Base-by-base conservation (phyloP, 2,888 invertebrate species). In the Stenchaetothrips biformis region DNA sequence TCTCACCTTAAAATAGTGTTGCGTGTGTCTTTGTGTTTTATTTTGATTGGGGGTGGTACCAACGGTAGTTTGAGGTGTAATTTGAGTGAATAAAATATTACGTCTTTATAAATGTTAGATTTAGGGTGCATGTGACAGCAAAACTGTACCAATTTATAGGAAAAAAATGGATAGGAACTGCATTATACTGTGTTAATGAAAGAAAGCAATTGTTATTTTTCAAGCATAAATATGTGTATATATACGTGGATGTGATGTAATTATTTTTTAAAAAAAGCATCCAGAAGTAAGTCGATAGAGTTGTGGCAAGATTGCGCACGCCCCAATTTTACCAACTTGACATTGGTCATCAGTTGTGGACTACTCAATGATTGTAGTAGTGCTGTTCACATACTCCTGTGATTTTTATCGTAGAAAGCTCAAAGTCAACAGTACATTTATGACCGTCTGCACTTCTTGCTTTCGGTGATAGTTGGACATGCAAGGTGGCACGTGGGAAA, bases 161-260 rank as follows among this genome's bases (percentile, higher is more conserved):
- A 74, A 25, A 74, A 25, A 74, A 74, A 21, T 37, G 1, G 37
- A 37, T 74, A 74, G 67, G 67, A 74, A 74, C 67, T 21, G 67
- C 67, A 18, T 53, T 18, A 74, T 74, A 25, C 67, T 74, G 67
- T 74, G 67, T 74, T 74, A 74, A 25, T 37, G 2, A 74, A 25
- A n/a, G 25, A 74, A 74, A 74, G 67, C 67, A 74, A 74, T 21
- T 25, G 67, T 74, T 74, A 74, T 74, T 74, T 74, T 74, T 74
- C 67, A 74, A 21, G 9, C 21, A 7, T 25, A 74, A 74, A 53
- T 37, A 74, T 74, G 11, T 11, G 9, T 74, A 21, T 74, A 74
- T 53, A 13, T 37, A 37, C 37, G 37, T 25, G 67, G 67, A 74
- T 74, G 67, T 74, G 59, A 25, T 74, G 67, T 74, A 21, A 21